Percentiles rank a stretch among this genome's conserved stretches.
Evolutionary conservation across 2,113 vertebrate species (phyloP).

Genomic region (Elanoides forficatus): DNA sequence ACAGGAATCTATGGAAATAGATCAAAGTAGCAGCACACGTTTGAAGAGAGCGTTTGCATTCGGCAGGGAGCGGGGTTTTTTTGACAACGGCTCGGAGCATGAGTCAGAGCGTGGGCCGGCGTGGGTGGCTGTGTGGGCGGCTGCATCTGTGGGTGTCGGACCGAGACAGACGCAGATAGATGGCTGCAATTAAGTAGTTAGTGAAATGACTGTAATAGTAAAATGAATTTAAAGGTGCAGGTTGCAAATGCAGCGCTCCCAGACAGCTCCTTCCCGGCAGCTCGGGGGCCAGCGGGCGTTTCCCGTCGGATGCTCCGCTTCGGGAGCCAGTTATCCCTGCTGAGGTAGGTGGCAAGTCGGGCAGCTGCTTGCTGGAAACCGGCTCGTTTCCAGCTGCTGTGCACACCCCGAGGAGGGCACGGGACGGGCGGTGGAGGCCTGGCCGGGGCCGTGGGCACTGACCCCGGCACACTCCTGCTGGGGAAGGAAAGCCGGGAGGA

Average conservation of each 20-base stretch:
- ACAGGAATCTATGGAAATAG: conserved; percentile 67
- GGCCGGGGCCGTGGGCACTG: rapidly evolving
- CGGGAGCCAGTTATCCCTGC: not conserved
- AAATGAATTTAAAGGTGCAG: conserved; percentile 61
- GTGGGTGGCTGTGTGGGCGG: conserved; percentile 60
- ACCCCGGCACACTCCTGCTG: not conserved
- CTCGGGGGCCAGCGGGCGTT: not conserved
- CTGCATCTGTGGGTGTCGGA: conserved; percentile 73
- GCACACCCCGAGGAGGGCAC: rapidly evolving
- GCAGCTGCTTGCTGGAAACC: not conserved
- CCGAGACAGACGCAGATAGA: conserved; percentile 66
- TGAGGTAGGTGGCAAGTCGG: not conserved
- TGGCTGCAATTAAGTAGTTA: conserved; percentile 65
- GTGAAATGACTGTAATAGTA: conserved; percentile 58
- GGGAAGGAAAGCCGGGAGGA: not conserved
- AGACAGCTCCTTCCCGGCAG: not conserved
- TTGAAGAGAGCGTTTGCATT: conserved; percentile 57
- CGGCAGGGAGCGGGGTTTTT: conserved; percentile 44
- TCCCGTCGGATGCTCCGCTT: not conserved
- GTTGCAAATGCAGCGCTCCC: not conserved
- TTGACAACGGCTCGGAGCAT: conserved; percentile 47
- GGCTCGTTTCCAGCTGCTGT: not conserved
- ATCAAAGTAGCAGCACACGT: conserved; percentile 63
- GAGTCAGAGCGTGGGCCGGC: conserved; percentile 66
- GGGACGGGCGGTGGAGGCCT: not conserved